Evolutionary conservation across 2,797 vertebrate genomes (phyloP).

Genomic region (Ambastaia sidthimunki): DNA sequence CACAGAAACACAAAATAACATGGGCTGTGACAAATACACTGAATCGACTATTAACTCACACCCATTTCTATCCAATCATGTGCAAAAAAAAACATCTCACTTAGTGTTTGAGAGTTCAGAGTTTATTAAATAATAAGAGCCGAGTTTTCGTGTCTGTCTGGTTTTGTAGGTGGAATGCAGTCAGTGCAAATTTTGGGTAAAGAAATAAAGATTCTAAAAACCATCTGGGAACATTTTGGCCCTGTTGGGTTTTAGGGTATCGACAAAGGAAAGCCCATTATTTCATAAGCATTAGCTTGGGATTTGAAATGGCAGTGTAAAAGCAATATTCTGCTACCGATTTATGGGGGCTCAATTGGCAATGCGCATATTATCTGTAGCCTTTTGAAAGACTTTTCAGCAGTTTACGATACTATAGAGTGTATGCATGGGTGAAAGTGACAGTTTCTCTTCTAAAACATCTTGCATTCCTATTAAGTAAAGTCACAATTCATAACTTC

Average conservation of each 20-base stretch:
- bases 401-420: not conserved
- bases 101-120: not conserved
- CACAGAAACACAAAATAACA: conserved; percentile 25
- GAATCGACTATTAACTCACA: conserved; percentile 14
- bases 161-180: too few species aligned
- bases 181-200: not conserved
- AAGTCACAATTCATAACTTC: not conserved
- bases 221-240: not conserved
- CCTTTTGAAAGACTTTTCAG: conserved; percentile 4
- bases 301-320: too few species aligned
- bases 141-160: not conserved
- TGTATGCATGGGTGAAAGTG: not conserved
- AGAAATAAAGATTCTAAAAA: conserved; percentile 7
- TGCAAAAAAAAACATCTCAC: conserved; percentile 6
- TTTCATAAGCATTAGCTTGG: conserved; percentile 25
- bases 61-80: conserved; percentile 16
- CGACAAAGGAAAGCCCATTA: conserved; percentile 32
- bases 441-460: not conserved
- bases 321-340: too few species aligned
- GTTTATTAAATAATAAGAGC: not conserved
- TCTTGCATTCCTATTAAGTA: not conserved
- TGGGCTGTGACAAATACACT: conserved; percentile 20
- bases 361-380: conserved; percentile 12
- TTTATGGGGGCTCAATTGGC: conserved; percentile 6
- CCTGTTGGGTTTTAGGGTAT: conserved; percentile 14